Evolutionary conservation across 2,797 vertebrate species (phyloP).

Genomic region (Enoplosus armatus): DNA sequence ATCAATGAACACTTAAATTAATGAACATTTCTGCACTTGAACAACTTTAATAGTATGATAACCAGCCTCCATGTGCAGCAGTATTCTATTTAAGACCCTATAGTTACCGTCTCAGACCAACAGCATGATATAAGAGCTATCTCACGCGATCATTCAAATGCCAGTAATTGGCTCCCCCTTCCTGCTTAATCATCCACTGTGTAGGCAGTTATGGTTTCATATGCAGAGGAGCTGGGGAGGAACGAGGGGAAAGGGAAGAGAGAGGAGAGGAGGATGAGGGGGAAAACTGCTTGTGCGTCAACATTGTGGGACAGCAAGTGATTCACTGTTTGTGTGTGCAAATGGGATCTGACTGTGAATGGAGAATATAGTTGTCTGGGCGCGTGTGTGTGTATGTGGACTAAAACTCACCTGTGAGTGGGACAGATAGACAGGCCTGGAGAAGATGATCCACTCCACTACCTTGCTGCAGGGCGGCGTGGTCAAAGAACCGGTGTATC

Average conservation of each 20-base stretch:
- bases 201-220: constrained; percentile 67
- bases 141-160: constrained; percentile 57
- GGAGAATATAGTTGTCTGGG: constrained; percentile 53
- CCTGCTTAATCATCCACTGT: constrained; percentile 70
- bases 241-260: constrained; percentile 43
- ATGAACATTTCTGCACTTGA: constrained; percentile 32
- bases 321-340: constrained; percentile 60
- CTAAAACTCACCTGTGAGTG: constrained; percentile 90
- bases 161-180: constrained; percentile 69
- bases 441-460: constrained; percentile 98
- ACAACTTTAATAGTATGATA: constrained; percentile 17
- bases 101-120: constrained; percentile 43
- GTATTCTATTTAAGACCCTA: constrained; percentile 46
- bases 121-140: constrained; percentile 51
- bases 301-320: constrained; percentile 59
- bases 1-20: constrained; percentile 49
- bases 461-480: constrained; percentile 97
- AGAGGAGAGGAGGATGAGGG: constrained; percentile 52
- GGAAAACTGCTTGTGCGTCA: constrained; percentile 56
- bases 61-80: constrained; percentile 14
- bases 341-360: constrained; percentile 66
- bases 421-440: constrained; percentile 94
- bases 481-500: constrained; percentile 96
- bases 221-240: constrained; percentile 63
- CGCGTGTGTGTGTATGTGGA: constrained; percentile 40